Evolutionary conservation across 2,888 invertebrate genomes (phyloP).

Genomic region (Pimpla rufipes): DNA sequence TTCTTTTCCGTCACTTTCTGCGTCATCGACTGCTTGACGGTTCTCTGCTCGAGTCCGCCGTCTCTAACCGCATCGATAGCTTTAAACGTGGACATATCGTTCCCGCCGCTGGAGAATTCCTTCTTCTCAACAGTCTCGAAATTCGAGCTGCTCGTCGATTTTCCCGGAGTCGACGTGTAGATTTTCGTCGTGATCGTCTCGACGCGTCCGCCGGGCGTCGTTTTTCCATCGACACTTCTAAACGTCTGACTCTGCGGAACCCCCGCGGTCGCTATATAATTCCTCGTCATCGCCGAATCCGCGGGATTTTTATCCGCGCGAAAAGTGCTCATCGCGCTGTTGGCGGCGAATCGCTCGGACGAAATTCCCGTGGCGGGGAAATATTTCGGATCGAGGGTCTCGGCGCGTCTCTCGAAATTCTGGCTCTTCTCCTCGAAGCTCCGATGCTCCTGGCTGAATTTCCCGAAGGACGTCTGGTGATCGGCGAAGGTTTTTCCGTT

Average conservation of each 20-base stretch:
- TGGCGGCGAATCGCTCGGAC: slow-evolving; percentile 73
- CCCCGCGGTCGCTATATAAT: slow-evolving; percentile 60
- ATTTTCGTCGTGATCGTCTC: slow-evolving; percentile 88
- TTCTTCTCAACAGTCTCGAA: slow-evolving; percentile 87
- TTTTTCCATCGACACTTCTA: slow-evolving; percentile 85
- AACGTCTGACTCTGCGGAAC: slow-evolving; percentile 76
- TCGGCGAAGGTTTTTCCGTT: slow-evolving; percentile 50
- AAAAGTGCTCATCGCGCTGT: slow-evolving; percentile 79
- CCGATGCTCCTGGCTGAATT: slow-evolving; percentile 55
- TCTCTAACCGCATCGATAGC: slow-evolving; percentile 84
- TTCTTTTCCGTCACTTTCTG: slow-evolving; percentile 90
- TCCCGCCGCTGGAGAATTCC: slow-evolving; percentile 86
- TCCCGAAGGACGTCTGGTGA: slow-evolving; percentile 31
- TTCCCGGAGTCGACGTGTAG: slow-evolving; percentile 87
- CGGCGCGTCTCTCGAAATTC: slow-evolving; percentile 68
- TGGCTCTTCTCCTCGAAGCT: slow-evolving; percentile 44
- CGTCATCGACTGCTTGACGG: slow-evolving; percentile 89
- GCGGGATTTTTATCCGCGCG: slow-evolving; percentile 72
- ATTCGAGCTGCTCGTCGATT: slow-evolving; percentile 86
- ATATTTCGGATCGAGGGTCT: slow-evolving; percentile 70
- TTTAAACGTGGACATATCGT: slow-evolving; percentile 84
- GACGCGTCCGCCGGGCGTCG: slow-evolving; percentile 87
- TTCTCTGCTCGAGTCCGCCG: slow-evolving; percentile 89
- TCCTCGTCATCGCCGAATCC: slow-evolving; percentile 49
- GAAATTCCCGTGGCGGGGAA: slow-evolving; percentile 43